These are phyloP conservation scores for Chaetorhynchus papuensis DNA, from an alignment of 2,113 vertebrate genomes.

Conservation along the genomic window DNA sequence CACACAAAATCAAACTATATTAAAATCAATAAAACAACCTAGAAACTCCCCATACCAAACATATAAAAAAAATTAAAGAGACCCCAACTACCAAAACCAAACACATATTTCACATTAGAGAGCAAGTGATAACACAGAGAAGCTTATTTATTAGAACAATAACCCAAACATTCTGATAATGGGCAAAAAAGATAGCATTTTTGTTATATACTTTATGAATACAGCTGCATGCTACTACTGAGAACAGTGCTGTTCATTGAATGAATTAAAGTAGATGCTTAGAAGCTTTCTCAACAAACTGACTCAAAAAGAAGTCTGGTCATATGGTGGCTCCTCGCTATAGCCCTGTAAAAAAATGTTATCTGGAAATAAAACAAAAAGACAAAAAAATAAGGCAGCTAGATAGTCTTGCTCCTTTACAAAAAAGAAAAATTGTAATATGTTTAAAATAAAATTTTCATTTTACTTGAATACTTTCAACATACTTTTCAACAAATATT, in stretches of 20 bases:
- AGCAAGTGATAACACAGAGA: background rate
- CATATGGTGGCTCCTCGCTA: background rate
- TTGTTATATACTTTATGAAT: background rate
- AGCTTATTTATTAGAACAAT: background rate
- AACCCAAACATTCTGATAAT: background rate
- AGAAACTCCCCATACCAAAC: background rate
- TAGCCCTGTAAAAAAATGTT: background rate
- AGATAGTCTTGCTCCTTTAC: background rate
- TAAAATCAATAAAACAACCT: background rate
- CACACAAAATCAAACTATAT: background rate
- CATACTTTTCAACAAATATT: background rate
- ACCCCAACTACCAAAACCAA: background rate
- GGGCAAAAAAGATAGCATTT: background rate
- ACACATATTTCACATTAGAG: background rate
- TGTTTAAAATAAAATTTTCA: background rate
- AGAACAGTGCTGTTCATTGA: background rate
- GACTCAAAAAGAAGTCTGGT: background rate
- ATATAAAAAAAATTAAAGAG: background rate
- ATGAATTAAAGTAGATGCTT: background rate
- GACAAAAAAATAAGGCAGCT: background rate
- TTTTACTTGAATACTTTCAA: background rate
- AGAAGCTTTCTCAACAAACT: background rate
- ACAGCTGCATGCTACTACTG: background rate
- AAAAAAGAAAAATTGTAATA: background rate
- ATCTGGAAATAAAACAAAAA: background rate